phyloP scores from a whole-genome alignment of 92 coral and sea anemone species.

The Umimayanthus kanabou region DNA sequence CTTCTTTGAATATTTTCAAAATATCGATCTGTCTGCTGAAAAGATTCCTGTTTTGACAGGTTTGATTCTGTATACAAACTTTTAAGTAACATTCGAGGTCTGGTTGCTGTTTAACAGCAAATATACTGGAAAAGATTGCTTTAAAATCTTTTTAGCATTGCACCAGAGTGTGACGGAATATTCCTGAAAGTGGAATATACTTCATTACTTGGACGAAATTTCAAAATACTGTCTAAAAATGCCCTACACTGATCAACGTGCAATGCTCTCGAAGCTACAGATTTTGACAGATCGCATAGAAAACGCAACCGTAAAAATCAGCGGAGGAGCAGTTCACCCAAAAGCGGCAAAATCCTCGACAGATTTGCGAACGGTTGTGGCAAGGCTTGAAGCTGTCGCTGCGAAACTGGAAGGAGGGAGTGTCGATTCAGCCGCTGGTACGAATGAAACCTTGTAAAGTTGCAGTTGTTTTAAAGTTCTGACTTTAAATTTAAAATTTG shows the following conservation, averaged over 20 bases:
- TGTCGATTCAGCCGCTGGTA: slow-evolving; percentile 23
- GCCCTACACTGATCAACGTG: slow-evolving; percentile 43
- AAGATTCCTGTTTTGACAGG: not conserved
- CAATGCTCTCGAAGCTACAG: slow-evolving; percentile 31
- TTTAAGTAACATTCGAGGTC: not conserved
- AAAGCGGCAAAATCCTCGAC: slow-evolving; percentile 33
- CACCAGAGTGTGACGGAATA: slow-evolving; percentile 28
- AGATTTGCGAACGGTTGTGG: slow-evolving; percentile 48
- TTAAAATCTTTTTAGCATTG: not conserved
- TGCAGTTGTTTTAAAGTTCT: not conserved
- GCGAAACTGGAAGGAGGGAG: slow-evolving; percentile 54
- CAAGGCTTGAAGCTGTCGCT: slow-evolving; percentile 53
- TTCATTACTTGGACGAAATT: not conserved
- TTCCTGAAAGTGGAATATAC: not conserved
- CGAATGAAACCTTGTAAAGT: not conserved
- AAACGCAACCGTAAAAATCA: slow-evolving; percentile 36
- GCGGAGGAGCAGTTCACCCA: slow-evolving; percentile 26
- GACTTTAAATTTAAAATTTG: not conserved
- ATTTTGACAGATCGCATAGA: slow-evolving; percentile 37
- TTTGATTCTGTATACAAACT: not conserved
- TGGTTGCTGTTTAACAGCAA: not conserved
- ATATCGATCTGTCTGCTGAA: slow-evolving; percentile 3
- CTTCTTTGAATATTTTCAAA: not conserved
- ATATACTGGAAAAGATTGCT: not conserved
- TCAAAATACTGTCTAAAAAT: not conserved